Evolutionary conservation across 2,113 vertebrate species (phyloP), one percentile per base, ranked within the genome.

Genomic region (Sprattus sprattus): DNA sequence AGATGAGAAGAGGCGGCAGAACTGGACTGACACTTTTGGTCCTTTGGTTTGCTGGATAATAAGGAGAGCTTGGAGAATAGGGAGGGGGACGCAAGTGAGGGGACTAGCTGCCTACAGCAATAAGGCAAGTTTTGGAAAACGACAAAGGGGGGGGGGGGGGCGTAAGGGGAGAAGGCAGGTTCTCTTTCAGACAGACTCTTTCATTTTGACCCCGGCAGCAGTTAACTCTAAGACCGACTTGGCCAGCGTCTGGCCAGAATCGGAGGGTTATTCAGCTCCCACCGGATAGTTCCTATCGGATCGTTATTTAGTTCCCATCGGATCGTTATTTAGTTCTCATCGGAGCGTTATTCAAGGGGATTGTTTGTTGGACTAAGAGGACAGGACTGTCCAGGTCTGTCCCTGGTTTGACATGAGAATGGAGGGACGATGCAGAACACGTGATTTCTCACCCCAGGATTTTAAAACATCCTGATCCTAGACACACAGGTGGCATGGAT

Each of bases 11-110:
- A 67, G 64, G n/a, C 25, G 25, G 85, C 88, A 85, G 11, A 44
- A 83, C 7, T 50, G 81, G 54, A 75, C 80, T 83, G 83, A 84
- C 60, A 54, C 84, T 82, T 86, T 88, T 89, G 89, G 89, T 93
- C 91, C 93, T 95, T 94, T 94, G 94, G 93, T 93, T 94, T 91
- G 81, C 91, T 89, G 90, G 87, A 87, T 80, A 86, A 86, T 20
- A 25, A 64, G 11, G 1, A 78, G 0, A 39, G 25, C 71, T 15
- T 32, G 11, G 0, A n/a, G n/a, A n/a, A 11, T 15, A 4, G 28
- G 16, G 67, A 9, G 39, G 3, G 28, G n/a, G 7, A 28, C n/a
- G 64, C 64, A 0, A 78, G 71, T 28, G 39, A 5, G 28, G 39
- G 71, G 1, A 88, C 87, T 90, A 90, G 90, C 92, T 92, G 91